A percentile compares a stretch with the other conserved stretches of the same genome.
phyloP scores from a whole-genome alignment of 2,888 invertebrate genomes.

The Amorpha juglandis region DNA sequence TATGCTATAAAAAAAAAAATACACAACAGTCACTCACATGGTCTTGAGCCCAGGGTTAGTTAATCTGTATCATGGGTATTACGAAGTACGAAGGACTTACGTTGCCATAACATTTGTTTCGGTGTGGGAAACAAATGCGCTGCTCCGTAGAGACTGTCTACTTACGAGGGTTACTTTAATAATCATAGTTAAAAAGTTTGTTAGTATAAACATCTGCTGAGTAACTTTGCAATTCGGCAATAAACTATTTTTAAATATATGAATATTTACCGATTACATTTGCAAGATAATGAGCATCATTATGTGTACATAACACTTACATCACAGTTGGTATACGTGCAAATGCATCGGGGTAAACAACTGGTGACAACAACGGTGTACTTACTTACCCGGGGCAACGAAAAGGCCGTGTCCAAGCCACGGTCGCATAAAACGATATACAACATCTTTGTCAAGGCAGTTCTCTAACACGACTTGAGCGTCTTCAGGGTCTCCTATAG shows the following conservation, averaged over 20 bases:
- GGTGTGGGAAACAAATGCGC: no score
- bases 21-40: neutral
- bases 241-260: neutral
- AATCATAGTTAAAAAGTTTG: neutral
- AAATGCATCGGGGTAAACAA: conserved; percentile 24
- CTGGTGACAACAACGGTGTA: no score
- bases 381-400: conserved; percentile 67
- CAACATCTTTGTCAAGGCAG: conserved; percentile 70
- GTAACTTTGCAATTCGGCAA: neutral
- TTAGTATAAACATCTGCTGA: neutral
- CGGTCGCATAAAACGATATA: conserved; percentile 68
- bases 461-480: conserved; percentile 70
- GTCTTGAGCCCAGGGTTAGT: no score
- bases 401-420: conserved; percentile 77
- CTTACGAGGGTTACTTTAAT: no score
- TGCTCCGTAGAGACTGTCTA: no score
- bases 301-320: conserved; percentile 30
- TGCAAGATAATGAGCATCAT: neutral
- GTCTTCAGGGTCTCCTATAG: conserved; percentile 65
- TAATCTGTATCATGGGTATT: no score
- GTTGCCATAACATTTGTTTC: no score
- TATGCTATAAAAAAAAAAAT: no score
- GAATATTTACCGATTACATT: conserved; percentile 28
- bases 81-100: no score
- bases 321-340: conserved; percentile 30